Base-by-base conservation (phyloP, 2,888 invertebrate genomes). In the Bombylius major region DNA sequence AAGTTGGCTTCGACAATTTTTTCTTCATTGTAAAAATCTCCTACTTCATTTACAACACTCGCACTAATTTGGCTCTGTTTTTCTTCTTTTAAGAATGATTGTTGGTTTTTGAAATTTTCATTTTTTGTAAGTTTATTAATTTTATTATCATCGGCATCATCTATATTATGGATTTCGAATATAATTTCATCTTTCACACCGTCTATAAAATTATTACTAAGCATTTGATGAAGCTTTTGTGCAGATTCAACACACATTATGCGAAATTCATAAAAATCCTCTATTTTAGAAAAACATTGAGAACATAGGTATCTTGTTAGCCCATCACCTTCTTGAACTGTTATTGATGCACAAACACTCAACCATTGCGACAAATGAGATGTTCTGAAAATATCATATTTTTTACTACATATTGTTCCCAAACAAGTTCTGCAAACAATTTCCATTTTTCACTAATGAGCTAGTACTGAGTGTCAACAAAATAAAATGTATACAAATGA, bases 261-360 rank as follows among this genome's bases (percentile, higher is more conserved):
- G 34, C 51, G 51, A 53, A 59, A 59, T 44, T 51, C 53, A 44
- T 56, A 44, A 23, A 52, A 55, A 12, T 50, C 50, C 14, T 49
- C 50, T 14, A 59, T 11, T 36, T 50, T 52, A 5, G n/a, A 13
- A 34, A 45, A 53, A 42, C 58, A 59, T 4, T 44, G 4, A 31
- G 47, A 5, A 32, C 58, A 59, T 34, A 59, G 42, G 31, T 53
- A 50, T 44, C 50, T 45, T 6, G 58, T 54, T 14, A 56, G 42
- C 6, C 47, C 48, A 50, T 58, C 56, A 11, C 23, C 42, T 39
- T 46, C 32, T 39, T 50, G 39, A 13, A 53, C 14, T 50, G 53
- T 4, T 42, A 42, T 11, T 42, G 39, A 42, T 42, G 39, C 11
- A 42, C 8, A 42, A 11, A 11, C 3, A 42, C 39, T 42, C 11